These are phyloP conservation scores for Ectemnius lituratus DNA, from an alignment of 2,888 invertebrate genomes.

Conservation along the genomic window DNA sequence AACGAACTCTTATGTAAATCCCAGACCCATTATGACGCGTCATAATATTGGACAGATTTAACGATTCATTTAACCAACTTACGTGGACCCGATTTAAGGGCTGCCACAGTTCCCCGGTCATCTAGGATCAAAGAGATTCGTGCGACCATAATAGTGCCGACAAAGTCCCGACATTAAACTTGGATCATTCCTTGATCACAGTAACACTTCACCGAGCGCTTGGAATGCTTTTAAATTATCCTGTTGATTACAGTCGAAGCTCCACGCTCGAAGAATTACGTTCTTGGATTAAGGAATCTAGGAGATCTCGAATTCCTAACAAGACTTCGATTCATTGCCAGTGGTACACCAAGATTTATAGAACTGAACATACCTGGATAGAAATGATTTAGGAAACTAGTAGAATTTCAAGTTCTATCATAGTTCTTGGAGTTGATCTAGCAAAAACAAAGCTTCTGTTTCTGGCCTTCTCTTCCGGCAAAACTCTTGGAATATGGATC, in stretches of 20 bases:
- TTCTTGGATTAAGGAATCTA: too few species aligned
- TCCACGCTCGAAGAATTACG: too few species aligned
- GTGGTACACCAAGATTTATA: too few species aligned
- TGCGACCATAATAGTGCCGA: neutral
- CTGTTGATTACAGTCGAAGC: too few species aligned
- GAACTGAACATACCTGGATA: too few species aligned
- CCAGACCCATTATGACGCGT: slow-evolving; percentile 56
- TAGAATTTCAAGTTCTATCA: too few species aligned
- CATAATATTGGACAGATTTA: slow-evolving; percentile 69
- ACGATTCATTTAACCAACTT: slow-evolving; percentile 63
- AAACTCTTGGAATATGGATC: neutral
- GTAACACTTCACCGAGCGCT: neutral
- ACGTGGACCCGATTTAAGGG: slow-evolving; percentile 17
- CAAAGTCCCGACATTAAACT: neutral
- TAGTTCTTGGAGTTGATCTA: too few species aligned
- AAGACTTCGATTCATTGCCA: too few species aligned
- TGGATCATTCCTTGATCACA: slow-evolving; percentile 1
- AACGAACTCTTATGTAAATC: slow-evolving; percentile 67
- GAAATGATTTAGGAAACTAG: too few species aligned
- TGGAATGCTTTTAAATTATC: slow-evolving; percentile 1
- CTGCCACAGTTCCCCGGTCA: neutral
- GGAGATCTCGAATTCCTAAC: too few species aligned
- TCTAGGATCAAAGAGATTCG: slow-evolving; percentile 15
- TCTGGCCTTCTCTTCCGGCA: too few species aligned
- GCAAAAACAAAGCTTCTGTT: too few species aligned